Evolutionary conservation across 2,888 invertebrate species (phyloP).

Genomic region (Drosophila longiperda): DNA sequence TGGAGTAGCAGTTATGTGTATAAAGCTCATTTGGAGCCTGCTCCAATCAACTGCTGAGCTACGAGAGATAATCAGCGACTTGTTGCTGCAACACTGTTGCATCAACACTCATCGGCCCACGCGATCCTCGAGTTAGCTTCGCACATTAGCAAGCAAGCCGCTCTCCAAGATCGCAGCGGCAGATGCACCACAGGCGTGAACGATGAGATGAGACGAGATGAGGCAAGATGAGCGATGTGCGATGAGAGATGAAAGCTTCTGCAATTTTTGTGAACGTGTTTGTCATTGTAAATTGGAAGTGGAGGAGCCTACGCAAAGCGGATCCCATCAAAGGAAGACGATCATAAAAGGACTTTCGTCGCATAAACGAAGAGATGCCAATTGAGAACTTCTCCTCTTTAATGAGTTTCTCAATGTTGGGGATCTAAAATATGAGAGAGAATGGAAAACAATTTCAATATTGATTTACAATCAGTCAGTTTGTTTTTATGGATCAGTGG

Average conservation of each 20-base stretch:
- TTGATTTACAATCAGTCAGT: slow-evolving; percentile 18
- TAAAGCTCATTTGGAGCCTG: slow-evolving; percentile 47
- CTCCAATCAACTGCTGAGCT: slow-evolving; percentile 52
- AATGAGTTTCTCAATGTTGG: slow-evolving; percentile 21
- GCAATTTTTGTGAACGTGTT: slow-evolving; percentile 55
- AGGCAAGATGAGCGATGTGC: slow-evolving; percentile 1
- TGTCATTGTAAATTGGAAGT: slow-evolving; percentile 48
- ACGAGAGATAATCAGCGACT: slow-evolving; percentile 60
- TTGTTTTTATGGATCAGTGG: slow-evolving; percentile 49
- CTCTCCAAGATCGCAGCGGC: slow-evolving; percentile 56
- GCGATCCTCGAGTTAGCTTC: slow-evolving; percentile 50
- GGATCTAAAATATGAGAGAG: slow-evolving; percentile 13
- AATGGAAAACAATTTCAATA: slow-evolving; percentile 23
- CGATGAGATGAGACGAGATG: slow-evolving; percentile 38
- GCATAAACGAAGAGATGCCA: neutral
- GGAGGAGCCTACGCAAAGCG: slow-evolving; percentile 54
- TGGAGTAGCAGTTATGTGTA: slow-evolving; percentile 35
- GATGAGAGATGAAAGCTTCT: slow-evolving; percentile 20
- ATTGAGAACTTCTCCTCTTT: slow-evolving; percentile 15
- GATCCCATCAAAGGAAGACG: slow-evolving; percentile 47
- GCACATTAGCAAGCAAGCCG: slow-evolving; percentile 65
- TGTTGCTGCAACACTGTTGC: slow-evolving; percentile 60
- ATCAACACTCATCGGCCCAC: slow-evolving; percentile 55
- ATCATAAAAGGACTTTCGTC: slow-evolving; percentile 56
- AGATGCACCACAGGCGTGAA: slow-evolving; percentile 58